Evolutionary conservation across 2,797 vertebrate species (phyloP).

Genomic region (Paguma larvata): DNA sequence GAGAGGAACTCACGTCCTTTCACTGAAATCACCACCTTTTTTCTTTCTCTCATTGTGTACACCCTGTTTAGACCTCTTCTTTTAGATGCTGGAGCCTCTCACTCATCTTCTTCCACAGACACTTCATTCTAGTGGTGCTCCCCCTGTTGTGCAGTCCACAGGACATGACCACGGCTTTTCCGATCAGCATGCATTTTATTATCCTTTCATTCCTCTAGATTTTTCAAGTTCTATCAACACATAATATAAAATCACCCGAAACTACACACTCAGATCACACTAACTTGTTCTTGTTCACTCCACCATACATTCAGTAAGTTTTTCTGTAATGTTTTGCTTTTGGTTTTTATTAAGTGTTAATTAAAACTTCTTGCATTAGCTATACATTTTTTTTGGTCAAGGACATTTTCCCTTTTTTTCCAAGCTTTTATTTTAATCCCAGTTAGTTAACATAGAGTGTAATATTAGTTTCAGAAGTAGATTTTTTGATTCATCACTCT

Average conservation of each 20-base stretch:
- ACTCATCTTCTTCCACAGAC: neutral
- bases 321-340: slow-evolving; percentile 4
- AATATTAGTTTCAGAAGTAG: neutral
- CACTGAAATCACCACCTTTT: neutral
- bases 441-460: neutral
- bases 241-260: neutral
- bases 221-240: neutral
- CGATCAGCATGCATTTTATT: neutral
- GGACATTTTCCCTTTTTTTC: neutral
- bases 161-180: neutral
- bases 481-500: neutral
- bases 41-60: neutral
- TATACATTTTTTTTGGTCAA: neutral
- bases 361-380: neutral
- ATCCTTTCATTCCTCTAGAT: neutral
- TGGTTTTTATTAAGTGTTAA: neutral
- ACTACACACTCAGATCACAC: too few relatives aligned
- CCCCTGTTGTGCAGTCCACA: neutral
- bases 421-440: neutral
- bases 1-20: neutral
- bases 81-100: neutral
- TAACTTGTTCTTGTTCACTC: neutral
- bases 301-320: neutral
- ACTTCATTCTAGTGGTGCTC: neutral
- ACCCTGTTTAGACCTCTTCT: neutral